Conservation (phyloP, 2,113 vertebrate genomes). For the Oceanites oceanicus region DNA sequence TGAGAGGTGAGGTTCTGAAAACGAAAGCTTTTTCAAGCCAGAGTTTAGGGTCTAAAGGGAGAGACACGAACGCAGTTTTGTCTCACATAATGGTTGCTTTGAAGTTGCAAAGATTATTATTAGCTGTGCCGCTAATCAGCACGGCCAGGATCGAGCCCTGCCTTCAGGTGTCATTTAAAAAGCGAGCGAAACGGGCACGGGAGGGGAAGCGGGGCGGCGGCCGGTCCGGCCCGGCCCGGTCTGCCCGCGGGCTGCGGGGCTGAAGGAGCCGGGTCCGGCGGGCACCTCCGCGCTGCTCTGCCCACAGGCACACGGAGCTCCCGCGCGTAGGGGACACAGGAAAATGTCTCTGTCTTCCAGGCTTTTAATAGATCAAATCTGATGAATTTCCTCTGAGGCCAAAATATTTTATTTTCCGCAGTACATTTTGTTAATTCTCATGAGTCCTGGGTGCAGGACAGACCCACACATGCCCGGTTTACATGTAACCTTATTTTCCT, state of each 20-base stretch:
- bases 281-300: neutral
- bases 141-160: neutral
- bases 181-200: neutral
- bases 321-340: neutral
- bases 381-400: neutral
- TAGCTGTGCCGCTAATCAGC: neutral
- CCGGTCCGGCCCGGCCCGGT: neutral
- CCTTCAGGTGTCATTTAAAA: neutral
- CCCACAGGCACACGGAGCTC: neutral
- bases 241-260: neutral
- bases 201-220: neutral
- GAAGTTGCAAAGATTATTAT: neutral
- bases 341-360: neutral
- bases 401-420: neutral
- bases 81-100: rapidly evolving
- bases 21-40: neutral
- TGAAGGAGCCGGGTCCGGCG: neutral
- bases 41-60: neutral
- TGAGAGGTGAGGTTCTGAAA: neutral
- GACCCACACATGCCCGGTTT: neutral
- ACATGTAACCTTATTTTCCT: neutral
- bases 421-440: neutral
- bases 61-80: rapidly evolving
- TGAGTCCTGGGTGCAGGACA: neutral
- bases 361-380: neutral